phyloP scores from a whole-genome alignment of 2,888 invertebrate species.

The Synergus laeviventris region DNA sequence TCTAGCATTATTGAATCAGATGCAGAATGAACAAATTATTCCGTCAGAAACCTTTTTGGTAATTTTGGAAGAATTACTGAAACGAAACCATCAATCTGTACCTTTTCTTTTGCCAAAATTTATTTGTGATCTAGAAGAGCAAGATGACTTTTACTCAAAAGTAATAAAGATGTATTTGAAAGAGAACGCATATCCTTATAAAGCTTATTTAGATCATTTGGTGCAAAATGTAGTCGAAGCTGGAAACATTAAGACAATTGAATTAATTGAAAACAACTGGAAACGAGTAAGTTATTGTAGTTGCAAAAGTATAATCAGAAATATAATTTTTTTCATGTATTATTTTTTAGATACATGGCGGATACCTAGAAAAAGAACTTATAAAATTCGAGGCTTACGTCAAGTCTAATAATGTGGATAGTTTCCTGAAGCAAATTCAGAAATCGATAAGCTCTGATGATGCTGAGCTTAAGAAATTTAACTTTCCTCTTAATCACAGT shows the following conservation, averaged over 20 bases:
- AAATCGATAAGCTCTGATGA: neutral
- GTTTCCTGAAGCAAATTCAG: neutral
- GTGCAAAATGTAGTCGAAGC: neutral
- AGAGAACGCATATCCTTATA: neutral
- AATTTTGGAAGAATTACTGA: constrained; percentile 82
- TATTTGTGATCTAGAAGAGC: constrained; percentile 5
- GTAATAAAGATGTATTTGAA: neutral
- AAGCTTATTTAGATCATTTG: neutral
- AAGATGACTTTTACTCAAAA: neutral
- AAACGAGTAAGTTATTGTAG: neutral
- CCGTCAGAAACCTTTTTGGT: constrained; percentile 84
- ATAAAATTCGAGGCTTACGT: neutral
- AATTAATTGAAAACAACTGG: neutral
- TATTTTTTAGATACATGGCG: neutral
- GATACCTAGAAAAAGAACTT: neutral
- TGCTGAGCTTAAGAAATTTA: neutral
- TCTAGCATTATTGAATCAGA: constrained; percentile 86
- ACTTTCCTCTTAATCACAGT: neutral
- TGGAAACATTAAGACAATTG: constrained; percentile 6
- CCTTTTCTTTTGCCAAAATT: constrained; percentile 81
- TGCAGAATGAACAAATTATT: constrained; percentile 89
- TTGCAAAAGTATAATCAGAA: neutral
- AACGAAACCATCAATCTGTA: constrained; percentile 80
- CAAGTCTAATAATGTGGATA: neutral
- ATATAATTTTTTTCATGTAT: neutral